Conservation (phyloP, 2,113 vertebrate genomes). For the Gambusia affinis region DNA sequence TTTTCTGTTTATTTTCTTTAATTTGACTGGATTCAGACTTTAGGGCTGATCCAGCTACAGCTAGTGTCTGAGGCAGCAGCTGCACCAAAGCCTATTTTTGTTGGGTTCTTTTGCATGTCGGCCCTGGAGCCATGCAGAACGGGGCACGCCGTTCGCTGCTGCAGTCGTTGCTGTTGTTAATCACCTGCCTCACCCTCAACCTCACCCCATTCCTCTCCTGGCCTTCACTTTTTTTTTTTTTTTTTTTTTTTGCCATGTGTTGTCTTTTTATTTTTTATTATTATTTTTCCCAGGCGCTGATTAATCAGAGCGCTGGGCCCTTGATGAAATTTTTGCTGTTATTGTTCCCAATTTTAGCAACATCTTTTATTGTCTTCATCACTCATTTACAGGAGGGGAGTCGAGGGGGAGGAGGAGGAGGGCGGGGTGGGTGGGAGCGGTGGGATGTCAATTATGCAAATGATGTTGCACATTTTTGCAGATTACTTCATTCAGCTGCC, state of each 20-base stretch:
- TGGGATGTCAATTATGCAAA: slow-evolving; percentile 98
- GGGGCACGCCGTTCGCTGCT: slow-evolving; percentile 81
- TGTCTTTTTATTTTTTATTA: slow-evolving; percentile 81
- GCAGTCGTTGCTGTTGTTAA: slow-evolving; percentile 87
- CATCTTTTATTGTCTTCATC: slow-evolving; percentile 99
- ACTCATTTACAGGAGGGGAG: slow-evolving; percentile 92
- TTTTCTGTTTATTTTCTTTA: neutral
- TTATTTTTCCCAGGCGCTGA: slow-evolving; percentile 88
- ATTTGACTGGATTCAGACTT: slow-evolving; percentile 44
- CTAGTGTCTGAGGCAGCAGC: slow-evolving; percentile 71
- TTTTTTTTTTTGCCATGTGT: slow-evolving; percentile 73
- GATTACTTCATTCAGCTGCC: slow-evolving; percentile 94
- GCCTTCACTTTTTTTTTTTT: neutral
- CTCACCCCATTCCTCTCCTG: neutral
- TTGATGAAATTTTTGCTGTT: slow-evolving; percentile 99
- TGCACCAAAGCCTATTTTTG: slow-evolving; percentile 43
- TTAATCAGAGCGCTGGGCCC: slow-evolving; percentile 95
- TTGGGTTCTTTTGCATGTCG: slow-evolving; percentile 18
- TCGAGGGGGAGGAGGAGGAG: slow-evolving; percentile 15
- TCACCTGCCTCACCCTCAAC: slow-evolving; percentile 83
- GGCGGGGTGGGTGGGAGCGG: neutral
- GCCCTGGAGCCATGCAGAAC: slow-evolving; percentile 75
- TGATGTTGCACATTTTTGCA: slow-evolving; percentile 93
- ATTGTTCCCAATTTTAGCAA: slow-evolving; percentile 99
- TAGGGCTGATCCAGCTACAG: slow-evolving; percentile 62